Conservation (phyloP, 2,888 invertebrate species). For the Ichneumoninae sp. region DNA sequence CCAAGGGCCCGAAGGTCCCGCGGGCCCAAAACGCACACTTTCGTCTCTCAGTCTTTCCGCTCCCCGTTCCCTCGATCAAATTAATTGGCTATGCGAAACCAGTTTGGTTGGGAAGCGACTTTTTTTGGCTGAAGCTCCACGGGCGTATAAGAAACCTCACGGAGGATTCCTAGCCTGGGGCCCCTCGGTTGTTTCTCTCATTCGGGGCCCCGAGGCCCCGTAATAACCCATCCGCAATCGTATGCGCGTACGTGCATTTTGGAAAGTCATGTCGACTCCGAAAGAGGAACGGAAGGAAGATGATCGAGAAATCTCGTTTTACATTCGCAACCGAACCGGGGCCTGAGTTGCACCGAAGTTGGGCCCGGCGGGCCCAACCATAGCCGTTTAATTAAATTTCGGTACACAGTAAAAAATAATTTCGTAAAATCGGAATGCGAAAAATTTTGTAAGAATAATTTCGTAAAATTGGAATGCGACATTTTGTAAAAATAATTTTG, state of each 20-base stretch:
- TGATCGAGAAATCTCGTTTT: background rate
- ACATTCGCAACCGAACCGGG: background rate
- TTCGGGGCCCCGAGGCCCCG: conserved; percentile 52
- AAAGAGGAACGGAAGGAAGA: background rate
- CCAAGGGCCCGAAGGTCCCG: conserved; percentile 25
- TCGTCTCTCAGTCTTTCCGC: conserved; percentile 47
- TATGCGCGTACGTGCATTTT: conserved; percentile 8
- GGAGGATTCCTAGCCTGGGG: conserved; percentile 39
- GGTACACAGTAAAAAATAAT: too few species aligned
- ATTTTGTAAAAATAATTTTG: too few species aligned
- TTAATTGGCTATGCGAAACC: conserved; percentile 78
- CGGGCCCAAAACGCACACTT: conserved; percentile 29
- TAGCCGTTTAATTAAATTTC: background rate
- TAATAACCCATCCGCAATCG: conserved; percentile 55
- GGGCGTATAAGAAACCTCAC: conserved; percentile 32
- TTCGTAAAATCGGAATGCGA: too few species aligned
- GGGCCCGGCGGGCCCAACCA: background rate
- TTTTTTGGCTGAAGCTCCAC: conserved; percentile 51
- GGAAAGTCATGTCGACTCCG: background rate
- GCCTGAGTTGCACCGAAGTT: background rate
- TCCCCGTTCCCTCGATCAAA: conserved; percentile 70
- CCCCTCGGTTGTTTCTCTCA: conserved; percentile 42
- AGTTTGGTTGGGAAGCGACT: conserved; percentile 73
- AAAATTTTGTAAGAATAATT: too few species aligned
- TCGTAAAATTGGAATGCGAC: too few species aligned